phyloP scores from a whole-genome alignment of 2,113 vertebrate genomes.

The Mesoclemmys tuberculata region DNA sequence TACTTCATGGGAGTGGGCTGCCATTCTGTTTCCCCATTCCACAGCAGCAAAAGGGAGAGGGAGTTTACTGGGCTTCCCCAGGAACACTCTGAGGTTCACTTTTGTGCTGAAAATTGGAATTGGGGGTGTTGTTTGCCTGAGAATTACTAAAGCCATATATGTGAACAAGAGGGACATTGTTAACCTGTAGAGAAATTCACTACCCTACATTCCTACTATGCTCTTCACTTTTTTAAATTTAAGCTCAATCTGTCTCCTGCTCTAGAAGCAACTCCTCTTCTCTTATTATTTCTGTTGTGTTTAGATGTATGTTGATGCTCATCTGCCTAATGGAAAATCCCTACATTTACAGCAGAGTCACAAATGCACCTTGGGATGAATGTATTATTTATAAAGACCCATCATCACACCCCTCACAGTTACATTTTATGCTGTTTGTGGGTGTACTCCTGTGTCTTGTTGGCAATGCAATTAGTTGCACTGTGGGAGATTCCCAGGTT shows the following conservation, averaged over 20 bases:
- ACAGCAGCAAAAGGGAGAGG: neutral
- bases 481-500: constrained; percentile 78
- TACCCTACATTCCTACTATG: neutral
- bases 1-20: neutral
- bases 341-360: constrained; percentile 48
- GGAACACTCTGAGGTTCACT: accelerated
- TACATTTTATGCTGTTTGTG: constrained; percentile 71
- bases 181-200: accelerated
- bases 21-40: neutral
- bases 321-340: constrained; percentile 62
- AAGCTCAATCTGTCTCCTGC: neutral
- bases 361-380: constrained; percentile 57
- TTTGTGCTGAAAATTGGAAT: neutral
- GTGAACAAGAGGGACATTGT: neutral
- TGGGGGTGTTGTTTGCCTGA: neutral
- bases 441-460: constrained; percentile 72
- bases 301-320: constrained; percentile 69
- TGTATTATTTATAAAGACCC: constrained; percentile 71
- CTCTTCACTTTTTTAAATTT: neutral
- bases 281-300: constrained; percentile 63
- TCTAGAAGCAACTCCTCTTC: constrained; percentile 36
- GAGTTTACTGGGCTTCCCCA: neutral
- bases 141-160: neutral
- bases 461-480: constrained; percentile 81
- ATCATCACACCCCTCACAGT: constrained; percentile 72